These are phyloP conservation scores for Zaprionus gabonicus DNA, from an alignment of 1,140 invertebrate species.

Conservation along the genomic window DNA sequence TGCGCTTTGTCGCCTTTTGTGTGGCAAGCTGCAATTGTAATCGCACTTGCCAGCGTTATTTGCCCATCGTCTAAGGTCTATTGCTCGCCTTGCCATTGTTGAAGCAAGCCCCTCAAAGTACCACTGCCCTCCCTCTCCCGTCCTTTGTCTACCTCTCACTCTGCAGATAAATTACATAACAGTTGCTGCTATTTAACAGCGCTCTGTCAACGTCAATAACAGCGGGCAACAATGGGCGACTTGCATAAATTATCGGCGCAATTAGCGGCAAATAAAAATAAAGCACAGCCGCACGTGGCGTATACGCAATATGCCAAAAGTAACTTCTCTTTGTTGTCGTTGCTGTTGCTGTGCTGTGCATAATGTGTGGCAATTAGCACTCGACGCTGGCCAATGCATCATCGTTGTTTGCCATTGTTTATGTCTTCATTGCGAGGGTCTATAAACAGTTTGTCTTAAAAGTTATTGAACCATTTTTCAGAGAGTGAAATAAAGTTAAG, in stretches of 20 bases:
- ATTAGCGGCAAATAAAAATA: conserved; percentile 25
- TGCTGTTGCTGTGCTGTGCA: conserved; percentile 8
- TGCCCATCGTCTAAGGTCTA: conserved; percentile 35
- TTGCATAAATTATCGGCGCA: conserved; percentile 41
- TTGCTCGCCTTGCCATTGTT: conserved; percentile 25
- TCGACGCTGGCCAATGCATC: conserved; percentile 7
- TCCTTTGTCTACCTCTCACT: neutral
- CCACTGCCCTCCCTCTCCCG: neutral
- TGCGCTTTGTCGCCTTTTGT: conserved; percentile 24
- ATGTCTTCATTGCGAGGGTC: conserved; percentile 9
- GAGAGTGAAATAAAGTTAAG: neutral
- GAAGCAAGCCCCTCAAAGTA: conserved; percentile 15
- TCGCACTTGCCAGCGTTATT: conserved; percentile 39
- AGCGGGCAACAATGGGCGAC: conserved; percentile 9
- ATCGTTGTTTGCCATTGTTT: conserved; percentile 4
- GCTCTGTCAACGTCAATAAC: conserved; percentile 13
- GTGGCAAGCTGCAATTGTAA: conserved; percentile 39
- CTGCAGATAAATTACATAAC: conserved; percentile 16
- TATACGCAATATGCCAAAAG: conserved; percentile 35
- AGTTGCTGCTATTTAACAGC: conserved; percentile 18
- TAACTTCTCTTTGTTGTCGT: conserved; percentile 5
- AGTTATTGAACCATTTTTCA: conserved; percentile 20
- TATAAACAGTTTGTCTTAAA: conserved; percentile 41
- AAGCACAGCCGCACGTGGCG: conserved; percentile 13
- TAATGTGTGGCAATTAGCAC: conserved; percentile 32